A percentile compares a stretch with the other conserved stretches of the same genome.
Conservation (phyloP, 2,888 invertebrate genomes). For the Thecophora atra region DNA sequence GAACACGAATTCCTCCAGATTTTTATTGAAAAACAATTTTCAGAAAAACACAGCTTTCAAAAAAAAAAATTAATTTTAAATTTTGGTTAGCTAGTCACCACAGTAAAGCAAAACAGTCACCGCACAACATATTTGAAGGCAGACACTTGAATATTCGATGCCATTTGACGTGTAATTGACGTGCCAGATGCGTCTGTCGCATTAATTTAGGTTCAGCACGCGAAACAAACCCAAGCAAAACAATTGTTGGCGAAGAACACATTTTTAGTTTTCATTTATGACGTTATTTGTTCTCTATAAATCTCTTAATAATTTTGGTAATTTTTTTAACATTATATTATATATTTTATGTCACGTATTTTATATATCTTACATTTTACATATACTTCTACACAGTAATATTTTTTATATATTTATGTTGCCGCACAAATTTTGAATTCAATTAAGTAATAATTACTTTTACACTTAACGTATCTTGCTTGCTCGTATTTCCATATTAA, state of each 20-base stretch:
- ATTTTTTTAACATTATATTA: not conserved
- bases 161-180: constrained; percentile 24
- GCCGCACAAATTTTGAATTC: not conserved
- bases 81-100: no score
- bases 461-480: constrained; percentile 8
- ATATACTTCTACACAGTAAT: not conserved
- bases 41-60: no score
- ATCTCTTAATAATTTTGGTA: constrained; percentile 9
- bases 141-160: constrained; percentile 17
- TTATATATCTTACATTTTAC: not conserved
- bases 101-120: constrained; percentile 12
- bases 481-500: not conserved
- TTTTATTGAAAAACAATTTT: no score
- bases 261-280: constrained; percentile 28
- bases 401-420: not conserved
- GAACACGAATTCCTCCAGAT: no score
- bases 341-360: not conserved
- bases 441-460: constrained; percentile 33
- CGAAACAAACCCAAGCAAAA: constrained; percentile 20
- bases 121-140: not conserved
- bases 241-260: constrained; percentile 31
- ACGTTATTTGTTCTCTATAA: not conserved
- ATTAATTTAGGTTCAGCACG: constrained; percentile 16
- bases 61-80: no score
- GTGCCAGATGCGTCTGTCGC: constrained; percentile 34